Evolutionary conservation across 2,113 vertebrate species (phyloP).

Genomic region (Phrynosoma blainvillii): DNA sequence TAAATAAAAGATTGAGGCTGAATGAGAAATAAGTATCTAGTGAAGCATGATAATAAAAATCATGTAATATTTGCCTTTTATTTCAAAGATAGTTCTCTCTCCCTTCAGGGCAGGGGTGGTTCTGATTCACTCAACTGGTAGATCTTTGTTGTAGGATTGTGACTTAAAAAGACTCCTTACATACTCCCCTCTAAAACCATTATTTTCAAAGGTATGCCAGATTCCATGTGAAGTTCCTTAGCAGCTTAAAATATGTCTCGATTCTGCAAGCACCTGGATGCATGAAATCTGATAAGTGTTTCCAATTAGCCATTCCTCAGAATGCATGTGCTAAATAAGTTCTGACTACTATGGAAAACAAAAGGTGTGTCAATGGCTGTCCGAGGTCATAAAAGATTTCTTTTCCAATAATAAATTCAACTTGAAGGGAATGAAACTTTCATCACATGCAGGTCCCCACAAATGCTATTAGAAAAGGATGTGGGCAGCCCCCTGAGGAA

Average conservation of each 20-base stretch:
- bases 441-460: constrained; percentile 22
- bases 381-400: background rate
- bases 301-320: background rate
- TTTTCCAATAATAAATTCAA: constrained; percentile 11
- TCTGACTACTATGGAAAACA: background rate
- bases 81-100: background rate
- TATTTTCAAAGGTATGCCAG: constrained; percentile 11
- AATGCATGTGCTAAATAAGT: background rate
- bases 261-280: background rate
- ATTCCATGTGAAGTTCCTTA: constrained; percentile 1
- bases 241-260: background rate
- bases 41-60: background rate
- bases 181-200: background rate
- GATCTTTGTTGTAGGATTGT: background rate
- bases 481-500: background rate
- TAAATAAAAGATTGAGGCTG: too few relatives aligned
- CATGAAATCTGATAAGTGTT: constrained; percentile 21
- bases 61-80: background rate
- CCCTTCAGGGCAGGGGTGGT: too few relatives aligned
- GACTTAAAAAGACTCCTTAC: background rate
- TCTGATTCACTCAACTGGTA: background rate
- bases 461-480: background rate
- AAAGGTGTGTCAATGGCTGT: background rate
- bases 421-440: constrained; percentile 6
- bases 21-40: background rate